Evolutionary conservation across 2,797 vertebrate genomes (phyloP).

Genomic region (Calcarius lapponicus): DNA sequence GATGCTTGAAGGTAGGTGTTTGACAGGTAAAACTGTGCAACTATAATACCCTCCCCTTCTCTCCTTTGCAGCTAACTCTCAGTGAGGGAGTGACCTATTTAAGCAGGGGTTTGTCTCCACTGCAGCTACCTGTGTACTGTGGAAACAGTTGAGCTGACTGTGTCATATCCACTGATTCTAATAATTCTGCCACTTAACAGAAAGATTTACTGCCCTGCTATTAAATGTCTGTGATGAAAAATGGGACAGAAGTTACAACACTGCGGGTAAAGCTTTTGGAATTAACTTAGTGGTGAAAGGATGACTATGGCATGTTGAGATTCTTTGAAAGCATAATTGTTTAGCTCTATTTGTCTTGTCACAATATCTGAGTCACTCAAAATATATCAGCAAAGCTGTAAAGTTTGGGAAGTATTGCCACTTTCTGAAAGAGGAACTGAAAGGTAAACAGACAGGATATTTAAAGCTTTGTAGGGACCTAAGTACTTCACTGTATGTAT

Average conservation of each 20-base stretch:
- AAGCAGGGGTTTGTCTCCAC: background rate
- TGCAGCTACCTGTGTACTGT: background rate
- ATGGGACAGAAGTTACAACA: background rate
- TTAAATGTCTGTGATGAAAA: background rate
- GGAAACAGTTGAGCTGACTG: background rate
- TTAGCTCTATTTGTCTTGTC: background rate
- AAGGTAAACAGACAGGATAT: background rate
- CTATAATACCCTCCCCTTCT: background rate
- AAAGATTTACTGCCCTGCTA: background rate
- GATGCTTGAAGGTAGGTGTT: constrained; percentile 67
- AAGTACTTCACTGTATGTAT: background rate
- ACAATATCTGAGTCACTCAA: background rate
- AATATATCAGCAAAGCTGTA: background rate
- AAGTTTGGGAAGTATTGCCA: background rate
- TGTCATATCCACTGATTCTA: background rate
- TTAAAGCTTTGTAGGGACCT: background rate
- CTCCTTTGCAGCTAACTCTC: background rate
- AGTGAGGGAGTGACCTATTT: background rate
- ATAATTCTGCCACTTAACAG: background rate
- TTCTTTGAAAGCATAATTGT: background rate
- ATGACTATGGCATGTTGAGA: background rate
- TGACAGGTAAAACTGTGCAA: background rate
- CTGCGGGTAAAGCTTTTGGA: background rate
- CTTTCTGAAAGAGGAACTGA: background rate
- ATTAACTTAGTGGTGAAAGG: background rate